These are phyloP conservation scores for Pongo abelii DNA, from an alignment of 2,113 vertebrate genomes.

Conservation along the genomic window DNA sequence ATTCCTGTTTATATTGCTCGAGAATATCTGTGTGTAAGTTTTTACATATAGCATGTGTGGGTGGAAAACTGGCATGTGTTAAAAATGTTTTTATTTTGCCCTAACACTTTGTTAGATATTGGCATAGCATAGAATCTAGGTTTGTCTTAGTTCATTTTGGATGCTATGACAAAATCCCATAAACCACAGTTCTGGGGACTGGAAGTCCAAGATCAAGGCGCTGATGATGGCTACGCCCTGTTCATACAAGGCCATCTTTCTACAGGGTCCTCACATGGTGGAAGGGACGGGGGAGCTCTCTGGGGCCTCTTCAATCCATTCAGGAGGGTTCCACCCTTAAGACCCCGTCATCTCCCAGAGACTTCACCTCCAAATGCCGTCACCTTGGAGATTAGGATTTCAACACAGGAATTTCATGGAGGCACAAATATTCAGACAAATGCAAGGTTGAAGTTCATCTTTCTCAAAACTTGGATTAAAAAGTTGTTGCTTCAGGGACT, in stretches of 20 bases:
- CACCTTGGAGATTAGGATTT: neutral
- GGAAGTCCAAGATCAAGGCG: neutral
- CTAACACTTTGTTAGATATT: neutral
- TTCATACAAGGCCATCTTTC: neutral
- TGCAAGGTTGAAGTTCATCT: neutral
- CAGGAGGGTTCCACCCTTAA: neutral
- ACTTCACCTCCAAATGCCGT: neutral
- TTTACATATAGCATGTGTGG: neutral
- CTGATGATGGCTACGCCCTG: neutral
- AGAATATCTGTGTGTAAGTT: neutral
- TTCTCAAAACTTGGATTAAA: neutral
- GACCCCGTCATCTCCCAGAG: neutral
- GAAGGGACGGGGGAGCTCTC: neutral
- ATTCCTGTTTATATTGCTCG: neutral
- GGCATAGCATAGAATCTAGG: neutral
- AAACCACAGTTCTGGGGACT: neutral
- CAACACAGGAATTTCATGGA: neutral
- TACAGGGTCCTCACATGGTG: neutral
- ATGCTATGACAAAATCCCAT: neutral
- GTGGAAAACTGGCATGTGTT: neutral
- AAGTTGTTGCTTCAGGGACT: fast-evolving
- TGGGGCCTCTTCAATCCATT: neutral
- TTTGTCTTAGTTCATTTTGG: neutral
- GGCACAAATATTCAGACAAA: neutral
- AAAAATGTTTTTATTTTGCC: neutral